These are phyloP conservation scores for Hippocampus kuda DNA, from an alignment of 2,797 vertebrate genomes.

Conservation along the genomic window DNA sequence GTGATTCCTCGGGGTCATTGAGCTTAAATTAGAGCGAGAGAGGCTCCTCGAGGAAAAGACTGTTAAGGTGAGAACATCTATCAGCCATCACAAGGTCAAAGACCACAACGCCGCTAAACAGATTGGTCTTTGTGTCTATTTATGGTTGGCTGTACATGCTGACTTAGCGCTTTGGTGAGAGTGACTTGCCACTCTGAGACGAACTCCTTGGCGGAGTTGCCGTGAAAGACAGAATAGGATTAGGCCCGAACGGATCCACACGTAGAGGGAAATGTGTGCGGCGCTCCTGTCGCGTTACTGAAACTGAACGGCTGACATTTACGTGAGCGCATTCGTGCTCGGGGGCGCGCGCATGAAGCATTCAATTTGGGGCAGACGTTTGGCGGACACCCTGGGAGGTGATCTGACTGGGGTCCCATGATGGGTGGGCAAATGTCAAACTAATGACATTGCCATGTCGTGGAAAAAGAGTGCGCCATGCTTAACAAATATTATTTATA, in stretches of 20 bases:
- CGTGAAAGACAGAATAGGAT: background rate
- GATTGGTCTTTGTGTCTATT: constrained; percentile 46
- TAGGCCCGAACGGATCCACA: background rate
- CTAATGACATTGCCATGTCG: background rate
- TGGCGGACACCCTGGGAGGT: constrained; percentile 2
- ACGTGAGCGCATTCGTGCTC: background rate
- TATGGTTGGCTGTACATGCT: constrained; percentile 17
- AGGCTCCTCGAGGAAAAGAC: constrained; percentile 11
- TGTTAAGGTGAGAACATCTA: constrained; percentile 28
- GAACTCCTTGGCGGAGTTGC: background rate
- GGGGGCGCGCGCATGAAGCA: background rate
- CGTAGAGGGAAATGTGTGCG: background rate
- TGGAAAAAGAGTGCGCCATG: background rate
- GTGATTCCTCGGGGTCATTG: constrained; percentile 8
- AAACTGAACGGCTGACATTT: constrained; percentile 3
- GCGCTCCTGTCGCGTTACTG: background rate
- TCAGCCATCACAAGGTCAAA: constrained; percentile 38
- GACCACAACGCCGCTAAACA: constrained; percentile 27
- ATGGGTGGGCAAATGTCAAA: constrained; percentile 1
- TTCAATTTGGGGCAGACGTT: background rate
- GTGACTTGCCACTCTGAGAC: constrained; percentile 3
- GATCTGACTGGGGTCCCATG: background rate
- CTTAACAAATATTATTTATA: background rate
- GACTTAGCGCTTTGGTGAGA: constrained; percentile 32
- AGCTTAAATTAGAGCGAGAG: constrained; percentile 8